Conservation (phyloP, 2,797 vertebrate species). For the Esox lucius region DNA sequence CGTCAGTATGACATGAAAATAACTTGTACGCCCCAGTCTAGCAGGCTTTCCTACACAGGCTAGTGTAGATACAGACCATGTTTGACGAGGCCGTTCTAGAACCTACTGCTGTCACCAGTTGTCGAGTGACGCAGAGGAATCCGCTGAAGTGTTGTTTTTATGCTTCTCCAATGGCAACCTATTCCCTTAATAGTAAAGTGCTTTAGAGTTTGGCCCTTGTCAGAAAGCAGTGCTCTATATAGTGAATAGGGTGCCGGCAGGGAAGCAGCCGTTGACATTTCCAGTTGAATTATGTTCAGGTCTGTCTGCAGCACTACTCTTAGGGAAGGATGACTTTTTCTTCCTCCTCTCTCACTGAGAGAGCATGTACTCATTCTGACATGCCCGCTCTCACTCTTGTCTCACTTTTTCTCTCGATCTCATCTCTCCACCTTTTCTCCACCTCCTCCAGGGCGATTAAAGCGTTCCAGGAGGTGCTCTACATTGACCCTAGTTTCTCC, state of each 20-base stretch:
- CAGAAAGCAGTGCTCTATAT: too few relatives aligned
- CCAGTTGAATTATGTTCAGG: constrained; percentile 22
- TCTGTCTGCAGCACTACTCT: constrained; percentile 34
- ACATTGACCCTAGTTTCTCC: constrained; percentile 94
- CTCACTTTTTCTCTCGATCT: not conserved
- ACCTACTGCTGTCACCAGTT: not conserved
- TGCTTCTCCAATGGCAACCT: not conserved
- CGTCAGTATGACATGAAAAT: too few relatives aligned
- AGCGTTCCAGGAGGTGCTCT: constrained; percentile 98
- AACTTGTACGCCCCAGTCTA: too few relatives aligned
- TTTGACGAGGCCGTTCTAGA: too few relatives aligned
- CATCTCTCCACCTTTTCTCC: constrained; percentile 14
- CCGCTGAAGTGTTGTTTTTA: not conserved
- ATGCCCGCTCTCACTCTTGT: not conserved
- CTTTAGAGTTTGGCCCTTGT: too few relatives aligned
- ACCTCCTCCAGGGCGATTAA: constrained; percentile 88
- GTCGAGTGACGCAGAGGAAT: not conserved
- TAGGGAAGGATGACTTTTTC: constrained; percentile 34
- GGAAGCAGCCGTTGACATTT: constrained; percentile 29
- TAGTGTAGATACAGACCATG: too few relatives aligned
- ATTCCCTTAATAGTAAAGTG: not conserved
- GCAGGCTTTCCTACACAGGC: too few relatives aligned
- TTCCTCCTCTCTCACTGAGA: not conserved
- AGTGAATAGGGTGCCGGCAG: too few relatives aligned
- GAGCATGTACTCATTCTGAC: too few relatives aligned